Conservation (phyloP, 2,797 vertebrate species). For the Danio albolineatus region DNA sequence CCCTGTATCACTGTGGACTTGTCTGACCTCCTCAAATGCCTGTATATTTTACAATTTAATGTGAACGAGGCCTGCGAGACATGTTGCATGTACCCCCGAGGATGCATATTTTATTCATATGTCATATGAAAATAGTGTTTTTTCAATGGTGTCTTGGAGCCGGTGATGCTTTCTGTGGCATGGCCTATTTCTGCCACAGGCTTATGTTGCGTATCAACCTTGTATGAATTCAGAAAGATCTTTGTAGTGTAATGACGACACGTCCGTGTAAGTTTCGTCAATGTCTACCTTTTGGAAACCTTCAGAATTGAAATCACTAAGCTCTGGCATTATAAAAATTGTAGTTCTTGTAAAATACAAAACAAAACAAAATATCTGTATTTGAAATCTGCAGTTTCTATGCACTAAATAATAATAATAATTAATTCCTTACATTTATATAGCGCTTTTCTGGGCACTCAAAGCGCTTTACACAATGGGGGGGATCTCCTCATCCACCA, state of each 20-base stretch:
- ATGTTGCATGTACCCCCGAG: slow-evolving; percentile 66
- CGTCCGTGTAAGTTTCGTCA: slow-evolving; percentile 59
- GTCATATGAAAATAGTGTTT: slow-evolving; percentile 77
- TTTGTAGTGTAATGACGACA: slow-evolving; percentile 14
- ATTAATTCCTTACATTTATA: too few relatives aligned
- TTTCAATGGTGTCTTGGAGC: slow-evolving; percentile 67
- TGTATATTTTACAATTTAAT: slow-evolving; percentile 75
- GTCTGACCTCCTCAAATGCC: slow-evolving; percentile 74
- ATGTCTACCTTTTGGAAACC: slow-evolving; percentile 14
- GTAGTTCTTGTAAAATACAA: not conserved
- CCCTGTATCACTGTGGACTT: slow-evolving; percentile 72
- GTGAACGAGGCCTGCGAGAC: slow-evolving; percentile 41
- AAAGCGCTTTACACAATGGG: too few relatives aligned
- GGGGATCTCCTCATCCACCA: too few relatives aligned
- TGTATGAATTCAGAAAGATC: slow-evolving; percentile 24
- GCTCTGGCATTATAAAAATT: not conserved
- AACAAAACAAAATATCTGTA: not conserved
- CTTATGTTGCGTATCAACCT: slow-evolving; percentile 20
- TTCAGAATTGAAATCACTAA: slow-evolving; percentile 11
- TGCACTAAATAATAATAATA: too few relatives aligned
- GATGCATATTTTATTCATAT: slow-evolving; percentile 81
- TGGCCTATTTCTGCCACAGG: slow-evolving; percentile 30
- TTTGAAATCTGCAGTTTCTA: not conserved
- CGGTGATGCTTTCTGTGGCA: slow-evolving; percentile 9
- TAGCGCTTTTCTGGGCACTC: too few relatives aligned